Conservation (phyloP, 2,113 vertebrate genomes). For the Balaenoptera acutorostrata region DNA sequence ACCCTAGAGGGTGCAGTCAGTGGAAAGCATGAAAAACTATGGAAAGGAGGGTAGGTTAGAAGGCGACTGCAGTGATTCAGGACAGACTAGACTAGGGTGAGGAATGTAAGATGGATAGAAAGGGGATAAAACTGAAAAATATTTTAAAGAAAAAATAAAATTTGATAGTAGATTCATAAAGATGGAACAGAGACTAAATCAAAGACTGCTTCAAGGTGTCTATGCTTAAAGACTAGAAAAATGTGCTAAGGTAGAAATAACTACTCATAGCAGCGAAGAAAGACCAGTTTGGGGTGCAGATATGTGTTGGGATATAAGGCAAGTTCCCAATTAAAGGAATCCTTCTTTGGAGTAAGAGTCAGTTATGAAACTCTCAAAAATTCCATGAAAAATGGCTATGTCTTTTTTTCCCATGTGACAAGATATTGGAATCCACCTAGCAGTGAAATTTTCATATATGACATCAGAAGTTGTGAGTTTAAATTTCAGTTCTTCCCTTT, state of each 20-base stretch:
- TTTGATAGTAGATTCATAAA: background rate
- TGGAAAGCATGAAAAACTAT: background rate
- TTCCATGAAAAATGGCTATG: background rate
- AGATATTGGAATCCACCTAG: background rate
- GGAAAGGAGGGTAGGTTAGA: background rate
- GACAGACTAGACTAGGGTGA: background rate
- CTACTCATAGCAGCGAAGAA: background rate
- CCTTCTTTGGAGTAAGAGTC: background rate
- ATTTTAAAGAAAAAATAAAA: background rate
- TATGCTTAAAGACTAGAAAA: background rate
- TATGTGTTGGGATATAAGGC: background rate
- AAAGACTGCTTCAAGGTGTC: background rate
- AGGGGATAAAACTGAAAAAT: background rate
- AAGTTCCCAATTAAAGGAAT: background rate
- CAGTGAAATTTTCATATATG: background rate
- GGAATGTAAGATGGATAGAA: background rate
- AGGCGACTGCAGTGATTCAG: background rate
- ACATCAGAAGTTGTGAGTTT: background rate
- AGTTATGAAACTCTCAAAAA: background rate
- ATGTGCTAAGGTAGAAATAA: background rate
- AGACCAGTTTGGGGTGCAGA: background rate
- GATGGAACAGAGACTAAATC: background rate
- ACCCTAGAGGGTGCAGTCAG: background rate
- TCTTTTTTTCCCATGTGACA: background rate
- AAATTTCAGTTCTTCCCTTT: background rate